Evolutionary conservation across 2,797 vertebrate species (phyloP), one percentile per base, ranked within the genome.

Genomic region (Sebastes dallii): DNA sequence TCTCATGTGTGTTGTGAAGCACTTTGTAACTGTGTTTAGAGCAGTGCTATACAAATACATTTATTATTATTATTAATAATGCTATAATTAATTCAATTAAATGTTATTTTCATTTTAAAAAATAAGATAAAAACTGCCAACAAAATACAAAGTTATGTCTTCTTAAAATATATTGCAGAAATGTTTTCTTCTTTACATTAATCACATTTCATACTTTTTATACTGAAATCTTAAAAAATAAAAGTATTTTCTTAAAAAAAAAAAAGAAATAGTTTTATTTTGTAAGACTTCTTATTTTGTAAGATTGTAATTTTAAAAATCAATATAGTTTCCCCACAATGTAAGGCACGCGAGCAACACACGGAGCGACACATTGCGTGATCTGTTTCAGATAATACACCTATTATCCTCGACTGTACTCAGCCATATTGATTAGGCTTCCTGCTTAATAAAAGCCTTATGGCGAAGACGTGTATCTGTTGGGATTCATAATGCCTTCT

Each of bases 341-440:
- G 5, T 8, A 0, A 71, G 69, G 29, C 77, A 72, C 7, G 18
- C 8, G 20, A 56, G 52, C 7, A 2, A 22, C 54, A 69, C 52
- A 6, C 60, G 52, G 62, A 72, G 65, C 1, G 5, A 54, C 80
- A 20, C 30, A 39, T 11, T 12, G 75, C 54, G 2, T 52, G 82
- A 83, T 78, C 65, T 50, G 62, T 73, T 75, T 89, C 62, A 79
- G 77, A 78, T 80, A 54, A 92, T 92, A 89, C 94, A 83, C 81
- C 90, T 88, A 90, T 88, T 87, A 88, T 92, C 87, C 91, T 81
- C 66, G 24, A 71, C 77, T 62, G 27, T 10, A 72, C 92, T 92
- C 92, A 91, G 93, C 89, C 90, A 79, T 95, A 96, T 95, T 94
- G 95, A 96, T 95, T 94, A 95, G 92, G 83, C 91, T 93, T 92